Percentiles rank a stretch among this genome's conserved stretches.
These are phyloP conservation scores for Heliconius aoede DNA, from an alignment of 2,888 invertebrate genomes.

Conservation along the genomic window DNA sequence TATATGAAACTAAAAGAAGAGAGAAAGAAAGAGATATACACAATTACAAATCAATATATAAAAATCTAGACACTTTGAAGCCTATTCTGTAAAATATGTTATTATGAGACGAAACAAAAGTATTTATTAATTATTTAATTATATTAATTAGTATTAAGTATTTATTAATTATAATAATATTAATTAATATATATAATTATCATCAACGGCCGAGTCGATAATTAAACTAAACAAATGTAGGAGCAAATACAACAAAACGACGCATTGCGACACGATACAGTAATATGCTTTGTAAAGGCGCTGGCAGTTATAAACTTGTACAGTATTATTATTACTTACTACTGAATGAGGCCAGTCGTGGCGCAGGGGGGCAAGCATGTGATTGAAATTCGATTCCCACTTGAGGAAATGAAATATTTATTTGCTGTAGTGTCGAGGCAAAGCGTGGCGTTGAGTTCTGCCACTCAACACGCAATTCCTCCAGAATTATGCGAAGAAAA, in stretches of 20 bases:
- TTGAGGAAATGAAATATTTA: too few species aligned
- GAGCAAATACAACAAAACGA: slow-evolving; percentile 43
- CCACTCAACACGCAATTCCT: too few species aligned
- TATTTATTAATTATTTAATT: too few species aligned
- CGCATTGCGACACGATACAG: slow-evolving; percentile 50
- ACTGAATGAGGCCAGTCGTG: slow-evolving; percentile 13
- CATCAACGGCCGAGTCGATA: not conserved
- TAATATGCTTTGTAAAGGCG: slow-evolving; percentile 43
- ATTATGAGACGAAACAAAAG: not conserved
- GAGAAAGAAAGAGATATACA: too few species aligned
- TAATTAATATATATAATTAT: too few species aligned
- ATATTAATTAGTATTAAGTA: too few species aligned
- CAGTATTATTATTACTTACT: slow-evolving; percentile 46
- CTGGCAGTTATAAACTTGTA: slow-evolving; percentile 47
- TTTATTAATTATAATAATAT: too few species aligned
- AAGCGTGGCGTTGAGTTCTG: too few species aligned
- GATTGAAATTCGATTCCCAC: too few species aligned
- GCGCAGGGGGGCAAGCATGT: too few species aligned
- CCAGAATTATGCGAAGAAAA: too few species aligned
- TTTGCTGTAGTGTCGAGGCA: too few species aligned
- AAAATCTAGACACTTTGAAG: not conserved
- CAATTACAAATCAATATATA: not conserved
- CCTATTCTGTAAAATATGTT: not conserved
- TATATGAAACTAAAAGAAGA: not conserved
- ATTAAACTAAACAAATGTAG: slow-evolving; percentile 22